These are phyloP conservation scores for Lottia gigantea DNA, from an alignment of 2,888 invertebrate genomes.

Conservation along the genomic window DNA sequence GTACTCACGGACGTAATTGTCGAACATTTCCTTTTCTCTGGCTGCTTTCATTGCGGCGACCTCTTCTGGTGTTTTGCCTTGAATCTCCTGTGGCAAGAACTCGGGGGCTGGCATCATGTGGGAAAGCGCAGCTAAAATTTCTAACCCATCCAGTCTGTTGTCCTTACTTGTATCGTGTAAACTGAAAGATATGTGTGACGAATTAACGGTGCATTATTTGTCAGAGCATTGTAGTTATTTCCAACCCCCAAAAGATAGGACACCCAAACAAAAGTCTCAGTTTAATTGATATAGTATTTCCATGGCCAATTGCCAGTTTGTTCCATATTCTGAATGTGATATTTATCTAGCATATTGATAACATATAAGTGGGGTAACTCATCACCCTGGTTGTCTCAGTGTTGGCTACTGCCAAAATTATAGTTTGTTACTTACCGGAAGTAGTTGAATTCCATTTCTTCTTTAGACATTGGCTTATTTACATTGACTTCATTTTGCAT, in stretches of 20 bases:
- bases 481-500: constrained; percentile 75
- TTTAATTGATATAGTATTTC: too few relatives aligned
- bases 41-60: constrained; percentile 44
- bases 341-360: too few relatives aligned
- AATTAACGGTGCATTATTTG: background rate
- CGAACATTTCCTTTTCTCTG: constrained; percentile 49
- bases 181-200: constrained; percentile 38
- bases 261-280: too few relatives aligned
- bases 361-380: too few relatives aligned
- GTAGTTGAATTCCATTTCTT: constrained; percentile 87
- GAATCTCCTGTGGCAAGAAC: constrained; percentile 44
- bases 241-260: too few relatives aligned
- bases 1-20: constrained; percentile 58
- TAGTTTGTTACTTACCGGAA: constrained; percentile 73
- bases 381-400: background rate
- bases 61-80: constrained; percentile 53
- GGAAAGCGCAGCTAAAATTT: constrained; percentile 84
- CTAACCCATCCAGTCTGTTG: constrained; percentile 87
- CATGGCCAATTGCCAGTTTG: too few relatives aligned
- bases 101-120: constrained; percentile 75
- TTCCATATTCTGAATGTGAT: too few relatives aligned
- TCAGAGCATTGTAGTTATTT: too few relatives aligned
- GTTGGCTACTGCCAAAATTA: background rate
- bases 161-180: constrained; percentile 90
- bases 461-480: constrained; percentile 77